Evolutionary conservation across 2,113 vertebrate species (phyloP).

Genomic region (Protobothrops flavoviridis): DNA sequence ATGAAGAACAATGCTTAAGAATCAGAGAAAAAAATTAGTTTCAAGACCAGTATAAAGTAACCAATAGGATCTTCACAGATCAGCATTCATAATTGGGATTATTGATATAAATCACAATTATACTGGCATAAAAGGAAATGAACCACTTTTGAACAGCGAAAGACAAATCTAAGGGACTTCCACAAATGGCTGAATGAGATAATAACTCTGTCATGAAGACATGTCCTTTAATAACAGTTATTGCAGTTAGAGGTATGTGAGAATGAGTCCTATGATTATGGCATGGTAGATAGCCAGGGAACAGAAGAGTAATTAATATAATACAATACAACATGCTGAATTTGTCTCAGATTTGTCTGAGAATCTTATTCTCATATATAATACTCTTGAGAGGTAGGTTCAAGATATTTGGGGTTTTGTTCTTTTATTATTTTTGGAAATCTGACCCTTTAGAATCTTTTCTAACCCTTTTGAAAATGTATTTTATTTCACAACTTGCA

Average conservation of each 20-base stretch:
- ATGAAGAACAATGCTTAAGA: background rate
- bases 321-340: constrained; percentile 31
- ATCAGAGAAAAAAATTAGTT: background rate
- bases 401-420: background rate
- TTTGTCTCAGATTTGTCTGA: constrained; percentile 19
- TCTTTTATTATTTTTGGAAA: constrained; percentile 28
- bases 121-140: background rate
- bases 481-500: constrained; percentile 39
- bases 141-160: background rate
- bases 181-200: background rate
- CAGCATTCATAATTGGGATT: background rate
- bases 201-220: background rate
- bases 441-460: background rate
- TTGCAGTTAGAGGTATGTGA: background rate
- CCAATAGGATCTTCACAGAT: background rate
- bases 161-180: background rate
- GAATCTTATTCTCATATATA: constrained; percentile 20
- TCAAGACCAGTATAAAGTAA: background rate
- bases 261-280: background rate
- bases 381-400: background rate
- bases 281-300: background rate
- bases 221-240: background rate
- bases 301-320: constrained; percentile 19
- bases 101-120: background rate
- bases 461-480: constrained; percentile 18